These are phyloP conservation scores for Oreortyx pictus DNA, from an alignment of 2,797 vertebrate species.

Conservation along the genomic window DNA sequence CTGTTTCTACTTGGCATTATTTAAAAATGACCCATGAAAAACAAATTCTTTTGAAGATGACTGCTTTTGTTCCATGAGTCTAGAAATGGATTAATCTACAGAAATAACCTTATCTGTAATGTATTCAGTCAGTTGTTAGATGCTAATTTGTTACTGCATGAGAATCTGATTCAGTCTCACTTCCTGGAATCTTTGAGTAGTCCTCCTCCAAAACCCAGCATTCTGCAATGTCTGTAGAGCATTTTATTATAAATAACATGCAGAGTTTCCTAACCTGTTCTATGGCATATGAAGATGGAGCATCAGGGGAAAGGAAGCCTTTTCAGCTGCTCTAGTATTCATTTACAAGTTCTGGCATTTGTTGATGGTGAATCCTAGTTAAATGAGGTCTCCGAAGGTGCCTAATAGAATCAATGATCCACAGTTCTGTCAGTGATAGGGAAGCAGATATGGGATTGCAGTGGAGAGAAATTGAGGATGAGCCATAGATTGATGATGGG, in stretches of 20 bases:
- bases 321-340: not conserved
- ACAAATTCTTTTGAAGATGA: not conserved
- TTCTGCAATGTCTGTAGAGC: not conserved
- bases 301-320: not conserved
- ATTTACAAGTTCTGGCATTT: not conserved
- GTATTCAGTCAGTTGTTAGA: constrained; percentile 1
- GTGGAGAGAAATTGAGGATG: not conserved
- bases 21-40: not conserved
- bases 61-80: not conserved
- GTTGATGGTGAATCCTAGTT: constrained; percentile 2
- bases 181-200: not conserved
- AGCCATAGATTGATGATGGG: not conserved
- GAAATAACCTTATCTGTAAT: constrained; percentile 1
- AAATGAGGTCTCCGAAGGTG: not conserved
- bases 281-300: not conserved
- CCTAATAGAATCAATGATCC: not conserved
- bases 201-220: not conserved
- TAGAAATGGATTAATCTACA: not conserved
- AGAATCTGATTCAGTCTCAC: not conserved
- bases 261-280: not conserved
- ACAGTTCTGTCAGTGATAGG: not conserved
- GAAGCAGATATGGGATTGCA: not conserved
- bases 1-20: not conserved
- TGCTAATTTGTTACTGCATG: not conserved
- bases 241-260: not conserved